phyloP scores from a whole-genome alignment of 2,113 vertebrate species.

The Malurus alboscapulatus region DNA sequence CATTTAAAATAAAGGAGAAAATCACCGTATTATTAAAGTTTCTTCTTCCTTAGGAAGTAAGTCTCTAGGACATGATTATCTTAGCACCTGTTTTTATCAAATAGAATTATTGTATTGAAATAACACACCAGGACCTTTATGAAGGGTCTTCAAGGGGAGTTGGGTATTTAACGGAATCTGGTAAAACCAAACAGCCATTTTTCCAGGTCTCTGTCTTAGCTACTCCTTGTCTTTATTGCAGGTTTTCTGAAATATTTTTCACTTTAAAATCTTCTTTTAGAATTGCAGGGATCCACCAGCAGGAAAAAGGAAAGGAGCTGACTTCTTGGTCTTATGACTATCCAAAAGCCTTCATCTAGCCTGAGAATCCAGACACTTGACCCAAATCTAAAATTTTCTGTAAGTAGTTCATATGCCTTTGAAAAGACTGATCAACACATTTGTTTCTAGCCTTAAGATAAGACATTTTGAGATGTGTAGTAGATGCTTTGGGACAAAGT shows the following conservation, averaged over 20 bases:
- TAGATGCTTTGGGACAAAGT: background rate
- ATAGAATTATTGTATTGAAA: background rate
- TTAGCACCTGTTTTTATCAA: background rate
- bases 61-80: background rate
- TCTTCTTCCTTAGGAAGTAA: background rate
- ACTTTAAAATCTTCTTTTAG: background rate
- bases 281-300: rapidly evolving
- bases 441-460: background rate
- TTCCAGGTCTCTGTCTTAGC: background rate
- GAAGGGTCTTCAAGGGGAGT: rapidly evolving
- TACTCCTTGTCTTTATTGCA: background rate
- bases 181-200: background rate
- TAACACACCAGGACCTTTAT: background rate
- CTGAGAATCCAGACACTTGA: background rate
- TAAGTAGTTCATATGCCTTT: background rate
- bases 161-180: background rate
- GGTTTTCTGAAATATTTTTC: background rate
- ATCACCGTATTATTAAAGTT: background rate
- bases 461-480: background rate
- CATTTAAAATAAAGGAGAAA: background rate
- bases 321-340: background rate
- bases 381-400: background rate
- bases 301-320: rapidly evolving
- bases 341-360: background rate
- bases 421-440: background rate